Conservation (phyloP, 2,797 vertebrate species). For the Helicolenus hilgendorfi region DNA sequence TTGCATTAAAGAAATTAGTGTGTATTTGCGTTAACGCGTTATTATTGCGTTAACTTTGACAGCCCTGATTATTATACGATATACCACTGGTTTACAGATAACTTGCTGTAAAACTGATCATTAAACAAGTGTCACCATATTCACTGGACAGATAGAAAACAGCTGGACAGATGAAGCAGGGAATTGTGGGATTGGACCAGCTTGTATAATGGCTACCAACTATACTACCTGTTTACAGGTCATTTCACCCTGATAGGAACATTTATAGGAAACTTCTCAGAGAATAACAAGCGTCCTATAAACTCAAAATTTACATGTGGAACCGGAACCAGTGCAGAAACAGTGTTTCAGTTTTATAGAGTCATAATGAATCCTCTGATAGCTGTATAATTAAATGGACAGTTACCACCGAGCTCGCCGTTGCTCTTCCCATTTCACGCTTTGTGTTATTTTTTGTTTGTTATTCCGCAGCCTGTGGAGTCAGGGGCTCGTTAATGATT, state of each 20-base stretch:
- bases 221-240: slow-evolving; percentile 26
- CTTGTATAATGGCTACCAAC: slow-evolving; percentile 1
- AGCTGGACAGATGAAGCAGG: neutral
- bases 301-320: neutral
- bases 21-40: too few species aligned
- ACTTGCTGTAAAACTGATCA: neutral
- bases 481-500: slow-evolving; percentile 74
- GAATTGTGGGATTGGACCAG: neutral
- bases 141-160: neutral
- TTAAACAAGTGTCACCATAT: neutral
- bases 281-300: slow-evolving; percentile 32
- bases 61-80: neutral
- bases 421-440: slow-evolving; percentile 33
- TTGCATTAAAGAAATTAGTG: too few species aligned
- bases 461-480: slow-evolving; percentile 30
- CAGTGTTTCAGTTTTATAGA: slow-evolving; percentile 32
- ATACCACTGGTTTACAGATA: neutral
- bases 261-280: slow-evolving; percentile 38
- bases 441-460: slow-evolving; percentile 43
- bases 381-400: slow-evolving; percentile 50
- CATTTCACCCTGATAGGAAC: slow-evolving; percentile 36
- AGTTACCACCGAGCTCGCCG: slow-evolving; percentile 32
- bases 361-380: slow-evolving; percentile 58
- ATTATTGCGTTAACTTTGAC: too few species aligned
- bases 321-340: slow-evolving; percentile 2